Percentiles rank a stretch among this genome's conserved stretches.
These are phyloP conservation scores for Bombyx mandarina DNA, from an alignment of 1,140 invertebrate species.

Conservation along the genomic window DNA sequence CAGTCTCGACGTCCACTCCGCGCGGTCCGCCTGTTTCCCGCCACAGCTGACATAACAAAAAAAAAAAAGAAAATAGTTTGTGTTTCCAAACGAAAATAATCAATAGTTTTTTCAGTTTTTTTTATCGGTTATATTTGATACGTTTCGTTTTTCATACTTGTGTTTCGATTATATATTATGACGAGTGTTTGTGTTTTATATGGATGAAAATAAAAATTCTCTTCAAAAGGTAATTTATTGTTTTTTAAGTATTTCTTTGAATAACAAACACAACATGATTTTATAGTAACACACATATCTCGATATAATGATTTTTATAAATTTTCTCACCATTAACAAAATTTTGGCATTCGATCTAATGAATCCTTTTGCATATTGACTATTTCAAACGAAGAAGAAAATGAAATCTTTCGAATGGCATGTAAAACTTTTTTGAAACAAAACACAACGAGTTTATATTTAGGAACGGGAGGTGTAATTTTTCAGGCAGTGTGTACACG, in stretches of 20 bases:
- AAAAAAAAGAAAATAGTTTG: constrained; percentile 12
- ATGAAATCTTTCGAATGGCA: neutral
- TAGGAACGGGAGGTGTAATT: no score
- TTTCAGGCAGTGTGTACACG: no score
- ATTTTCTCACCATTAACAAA: no score
- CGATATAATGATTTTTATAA: no score
- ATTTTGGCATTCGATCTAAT: no score
- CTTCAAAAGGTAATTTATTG: constrained; percentile 30
- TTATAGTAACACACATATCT: no score
- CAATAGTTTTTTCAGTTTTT: constrained; percentile 22
- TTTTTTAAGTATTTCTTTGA: constrained; percentile 1
- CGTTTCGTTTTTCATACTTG: constrained; percentile 26
- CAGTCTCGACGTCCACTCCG: constrained; percentile 70
- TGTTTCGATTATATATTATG: constrained; percentile 35
- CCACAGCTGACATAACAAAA: constrained; percentile 28
- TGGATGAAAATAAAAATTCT: constrained; percentile 43
- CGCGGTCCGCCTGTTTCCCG: constrained; percentile 67
- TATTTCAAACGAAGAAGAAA: neutral
- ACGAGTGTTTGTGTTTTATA: constrained; percentile 27
- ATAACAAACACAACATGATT: neutral
- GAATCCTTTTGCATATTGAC: no score
- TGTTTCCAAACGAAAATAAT: constrained; percentile 19
- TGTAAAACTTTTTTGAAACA: constrained; percentile 1
- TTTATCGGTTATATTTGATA: constrained; percentile 28
- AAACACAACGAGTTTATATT: neutral